Percentiles rank a stretch among this genome's conserved stretches.
These are phyloP conservation scores for Folsomia candida DNA, from an alignment of 2,888 invertebrate genomes.

Conservation along the genomic window DNA sequence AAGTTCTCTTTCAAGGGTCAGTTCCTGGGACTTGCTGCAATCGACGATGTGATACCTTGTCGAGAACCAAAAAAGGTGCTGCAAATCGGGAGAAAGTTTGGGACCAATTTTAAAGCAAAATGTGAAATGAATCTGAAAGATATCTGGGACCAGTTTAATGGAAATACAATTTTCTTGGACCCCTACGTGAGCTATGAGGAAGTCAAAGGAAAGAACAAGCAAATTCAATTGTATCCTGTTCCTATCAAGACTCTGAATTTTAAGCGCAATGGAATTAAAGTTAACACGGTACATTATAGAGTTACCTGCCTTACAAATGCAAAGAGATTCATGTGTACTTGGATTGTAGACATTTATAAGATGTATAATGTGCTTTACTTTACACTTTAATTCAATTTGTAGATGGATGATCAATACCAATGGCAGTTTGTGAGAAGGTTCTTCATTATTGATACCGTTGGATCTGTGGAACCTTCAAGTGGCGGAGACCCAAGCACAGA, in stretches of 20 bases:
- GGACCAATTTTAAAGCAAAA: constrained; percentile 34
- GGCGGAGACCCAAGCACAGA: constrained; percentile 13
- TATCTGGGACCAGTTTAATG: constrained; percentile 35
- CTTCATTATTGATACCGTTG: constrained; percentile 64
- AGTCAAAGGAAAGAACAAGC: constrained; percentile 52
- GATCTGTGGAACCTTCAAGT: constrained; percentile 53
- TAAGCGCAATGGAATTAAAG: constrained; percentile 54
- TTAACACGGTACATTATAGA: constrained; percentile 55
- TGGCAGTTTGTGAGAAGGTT: constrained; percentile 69
- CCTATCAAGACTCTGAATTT: constrained; percentile 61
- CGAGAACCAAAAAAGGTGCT: constrained; percentile 33
- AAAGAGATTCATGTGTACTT: not conserved
- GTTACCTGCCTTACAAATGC: no score
- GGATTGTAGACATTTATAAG: no score
- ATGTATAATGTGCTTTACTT: no score
- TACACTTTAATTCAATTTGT: no score
- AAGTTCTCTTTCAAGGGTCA: constrained; percentile 56
- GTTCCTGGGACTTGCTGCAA: constrained; percentile 54
- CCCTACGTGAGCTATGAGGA: constrained; percentile 58
- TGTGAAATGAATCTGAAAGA: constrained; percentile 41
- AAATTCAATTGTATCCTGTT: constrained; percentile 58
- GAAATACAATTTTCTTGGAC: constrained; percentile 58
- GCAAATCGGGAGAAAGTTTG: constrained; percentile 44
- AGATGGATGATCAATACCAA: constrained; percentile 58
- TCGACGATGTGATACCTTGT: constrained; percentile 46